Conservation (phyloP, 2,797 vertebrate genomes). For the Lacerta viridis region DNA sequence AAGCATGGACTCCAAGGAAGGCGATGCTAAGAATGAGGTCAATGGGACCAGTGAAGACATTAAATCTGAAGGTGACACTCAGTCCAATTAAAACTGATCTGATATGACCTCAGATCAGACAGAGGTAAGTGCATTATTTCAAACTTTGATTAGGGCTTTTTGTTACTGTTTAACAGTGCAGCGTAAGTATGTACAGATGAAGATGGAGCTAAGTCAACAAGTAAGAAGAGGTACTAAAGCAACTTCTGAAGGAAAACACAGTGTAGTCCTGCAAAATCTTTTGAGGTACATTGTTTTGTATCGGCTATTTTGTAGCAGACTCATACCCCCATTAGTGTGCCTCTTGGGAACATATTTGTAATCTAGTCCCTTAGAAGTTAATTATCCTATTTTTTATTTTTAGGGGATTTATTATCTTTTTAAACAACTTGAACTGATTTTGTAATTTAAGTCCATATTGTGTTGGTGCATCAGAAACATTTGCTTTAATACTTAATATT, state of each 20-base stretch:
- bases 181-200: conserved; percentile 99
- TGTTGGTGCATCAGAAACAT: conserved; percentile 85
- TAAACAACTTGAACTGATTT: conserved; percentile 82
- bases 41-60: conserved; percentile 97
- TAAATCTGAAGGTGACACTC: conserved; percentile 99
- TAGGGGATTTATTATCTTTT: conserved; percentile 84
- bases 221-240: conserved; percentile 95
- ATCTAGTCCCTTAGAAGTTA: conserved; percentile 84
- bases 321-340: conserved; percentile 85
- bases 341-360: conserved; percentile 85
- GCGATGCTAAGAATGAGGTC: conserved; percentile 92
- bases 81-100: conserved; percentile 99
- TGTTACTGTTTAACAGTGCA: conserved; percentile 96
- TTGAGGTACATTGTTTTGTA: conserved; percentile 99
- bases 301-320: conserved; percentile 92
- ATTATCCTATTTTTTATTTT: conserved; percentile 81
- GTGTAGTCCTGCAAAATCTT: conserved; percentile 98
- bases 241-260: conserved; percentile 98
- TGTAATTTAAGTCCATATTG: conserved; percentile 87
- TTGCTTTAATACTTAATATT: conserved; percentile 84
- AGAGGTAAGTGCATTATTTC: conserved; percentile 91
- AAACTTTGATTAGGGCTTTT: conserved; percentile 89
- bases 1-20: conserved; percentile 93
- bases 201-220: conserved; percentile 94
- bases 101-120: conserved; percentile 99